These are phyloP conservation scores for Otus sunia DNA, from an alignment of 2,113 vertebrate genomes.

Conservation along the genomic window DNA sequence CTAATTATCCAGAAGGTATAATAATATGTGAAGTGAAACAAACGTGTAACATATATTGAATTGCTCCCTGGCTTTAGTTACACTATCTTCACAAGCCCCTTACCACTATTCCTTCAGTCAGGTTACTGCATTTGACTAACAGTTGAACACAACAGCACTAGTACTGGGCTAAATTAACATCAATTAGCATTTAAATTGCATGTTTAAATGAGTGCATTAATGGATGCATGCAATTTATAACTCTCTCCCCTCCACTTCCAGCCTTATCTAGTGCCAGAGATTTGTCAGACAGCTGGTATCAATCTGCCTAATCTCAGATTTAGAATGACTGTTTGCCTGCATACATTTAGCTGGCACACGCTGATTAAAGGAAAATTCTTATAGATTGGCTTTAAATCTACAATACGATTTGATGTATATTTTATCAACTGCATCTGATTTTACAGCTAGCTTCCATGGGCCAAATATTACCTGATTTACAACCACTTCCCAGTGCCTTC, in stretches of 20 bases:
- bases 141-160: neutral
- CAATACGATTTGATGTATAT: neutral
- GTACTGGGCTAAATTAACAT: slow-evolving; percentile 46
- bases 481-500: neutral
- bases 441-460: neutral
- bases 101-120: neutral
- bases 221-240: slow-evolving; percentile 31
- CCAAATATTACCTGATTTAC: slow-evolving; percentile 47
- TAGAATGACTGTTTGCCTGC: slow-evolving; percentile 14
- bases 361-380: slow-evolving; percentile 44
- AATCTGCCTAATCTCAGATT: slow-evolving; percentile 43
- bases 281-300: slow-evolving; percentile 47
- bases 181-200: slow-evolving; percentile 69
- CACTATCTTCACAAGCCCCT: neutral
- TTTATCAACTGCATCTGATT: slow-evolving; percentile 19
- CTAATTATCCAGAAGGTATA: neutral
- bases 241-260: neutral
- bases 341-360: neutral
- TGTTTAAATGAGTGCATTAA: slow-evolving; percentile 46
- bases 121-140: neutral
- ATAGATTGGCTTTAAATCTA: slow-evolving; percentile 46
- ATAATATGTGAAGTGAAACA: neutral
- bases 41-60: neutral
- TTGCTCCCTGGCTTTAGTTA: neutral
- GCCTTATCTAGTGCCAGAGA: slow-evolving; percentile 14